Evolutionary conservation across 2,888 invertebrate genomes (phyloP), one percentile per base, ranked within the genome.

Genomic region (Suillia variegata): DNA sequence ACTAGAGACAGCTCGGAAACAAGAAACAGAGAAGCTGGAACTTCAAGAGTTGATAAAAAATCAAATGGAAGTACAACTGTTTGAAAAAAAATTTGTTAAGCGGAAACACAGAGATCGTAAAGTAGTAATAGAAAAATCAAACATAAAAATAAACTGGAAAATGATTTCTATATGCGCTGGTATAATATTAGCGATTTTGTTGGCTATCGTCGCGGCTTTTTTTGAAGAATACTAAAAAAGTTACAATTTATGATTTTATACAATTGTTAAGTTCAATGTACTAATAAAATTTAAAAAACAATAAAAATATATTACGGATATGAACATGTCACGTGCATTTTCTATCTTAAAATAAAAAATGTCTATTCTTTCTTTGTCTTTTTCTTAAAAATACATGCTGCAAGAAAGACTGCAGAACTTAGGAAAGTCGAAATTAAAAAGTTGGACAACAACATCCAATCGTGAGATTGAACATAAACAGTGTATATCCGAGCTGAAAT

Each of bases 401-500:
- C 87, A 5, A 84, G 65, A 76, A 93, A 87, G 0, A 94, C 88
- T 3, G 87, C 86, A 0, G 85, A 82, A 73, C 93, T 93, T 21
- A 94, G 83, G 5, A 86, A 56, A 0, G 89, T 85, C 3, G 92
- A 92, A 61, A 92, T 86, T 3, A 83, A 76, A 77, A 93, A 93
- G 80, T 94, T 94, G 1, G 86, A 79, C 61, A 94, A 82, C 17
- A 94, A 81, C 65, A 90, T 86, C 26, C 82, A 67, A 78, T 94
- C 94, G 2, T 86, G 88, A 0, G 93, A 93, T 75, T 92, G 92
- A 75, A 93, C 84, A 74, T 86, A 88, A 56, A 92, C 89, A 0
- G 93, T 94, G 77, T 91, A 92, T 24, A 93, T 85, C 56, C 94
- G 88, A 51, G 91, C 93, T 94, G 83, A 56, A 87, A 84, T 65